Percentiles rank a stretch among this genome's conserved stretches.
Conservation (phyloP, 2,888 invertebrate species). For the Thereva nobilitata region DNA sequence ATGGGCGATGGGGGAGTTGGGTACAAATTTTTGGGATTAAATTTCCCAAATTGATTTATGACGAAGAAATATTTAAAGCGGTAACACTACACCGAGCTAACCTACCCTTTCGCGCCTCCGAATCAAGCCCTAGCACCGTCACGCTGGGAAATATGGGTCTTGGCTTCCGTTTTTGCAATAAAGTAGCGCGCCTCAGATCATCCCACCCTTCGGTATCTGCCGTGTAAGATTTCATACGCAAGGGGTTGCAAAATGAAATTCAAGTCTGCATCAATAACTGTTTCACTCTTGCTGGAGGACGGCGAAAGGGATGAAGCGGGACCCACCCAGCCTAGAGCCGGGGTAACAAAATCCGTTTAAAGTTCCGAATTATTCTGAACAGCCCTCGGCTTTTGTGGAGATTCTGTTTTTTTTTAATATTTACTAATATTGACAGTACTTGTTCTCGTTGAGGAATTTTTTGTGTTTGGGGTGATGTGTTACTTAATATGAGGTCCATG, state of each 20-base stretch:
- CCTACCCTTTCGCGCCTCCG: conserved; percentile 13
- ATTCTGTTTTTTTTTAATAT: conserved; percentile 23
- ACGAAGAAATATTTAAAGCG: conserved; percentile 40
- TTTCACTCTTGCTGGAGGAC: conserved; percentile 15
- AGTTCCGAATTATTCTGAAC: conserved; percentile 35
- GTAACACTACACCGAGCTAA: conserved; percentile 17
- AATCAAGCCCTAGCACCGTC: too few species aligned
- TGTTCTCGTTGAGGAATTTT: conserved; percentile 6
- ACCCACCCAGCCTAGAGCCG: too few species aligned
- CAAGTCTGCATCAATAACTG: conserved; percentile 25
- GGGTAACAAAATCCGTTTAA: conserved; percentile 37
- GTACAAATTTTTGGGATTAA: conserved; percentile 40
- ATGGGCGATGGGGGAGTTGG: conserved; percentile 13
- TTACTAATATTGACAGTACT: conserved; percentile 38
- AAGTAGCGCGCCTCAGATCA: background rate
- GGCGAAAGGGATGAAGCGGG: background rate
- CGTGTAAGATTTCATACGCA: conserved; percentile 11
- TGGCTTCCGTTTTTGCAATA: too few species aligned
- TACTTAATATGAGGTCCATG: conserved; percentile 27
- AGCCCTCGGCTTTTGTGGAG: conserved; percentile 15
- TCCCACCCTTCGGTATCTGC: conserved; percentile 10
- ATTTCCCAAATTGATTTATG: conserved; percentile 42
- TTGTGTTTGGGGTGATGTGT: conserved; percentile 7
- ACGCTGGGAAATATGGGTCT: too few species aligned
- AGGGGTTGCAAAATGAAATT: conserved; percentile 38